Evolutionary conservation across 2,113 vertebrate genomes (phyloP).

Genomic region (Otocyon megalotis): DNA sequence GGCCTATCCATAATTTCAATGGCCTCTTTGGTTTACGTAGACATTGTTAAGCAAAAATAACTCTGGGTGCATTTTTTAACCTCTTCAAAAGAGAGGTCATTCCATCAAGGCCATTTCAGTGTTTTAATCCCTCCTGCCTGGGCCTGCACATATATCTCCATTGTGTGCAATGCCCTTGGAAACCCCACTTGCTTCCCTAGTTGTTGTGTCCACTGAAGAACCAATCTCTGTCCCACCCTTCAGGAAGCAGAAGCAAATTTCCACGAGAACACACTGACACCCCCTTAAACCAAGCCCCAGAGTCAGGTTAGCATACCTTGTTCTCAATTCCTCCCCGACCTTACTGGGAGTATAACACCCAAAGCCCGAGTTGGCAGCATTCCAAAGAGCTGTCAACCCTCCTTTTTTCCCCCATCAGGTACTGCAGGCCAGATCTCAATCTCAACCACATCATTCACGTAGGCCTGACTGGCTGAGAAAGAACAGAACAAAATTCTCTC

Average conservation of each 20-base stretch:
- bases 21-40: neutral
- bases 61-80: neutral
- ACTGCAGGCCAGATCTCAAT: neutral
- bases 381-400: constrained; percentile 28
- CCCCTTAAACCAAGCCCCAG: neutral
- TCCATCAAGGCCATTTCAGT: neutral
- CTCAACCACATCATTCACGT: neutral
- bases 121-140: neutral
- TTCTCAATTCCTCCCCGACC: neutral
- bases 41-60: constrained; percentile 43
- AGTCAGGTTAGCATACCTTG: neutral
- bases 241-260: neutral
- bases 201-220: neutral
- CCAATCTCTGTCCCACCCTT: neutral
- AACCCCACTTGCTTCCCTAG: neutral
- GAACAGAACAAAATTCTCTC: neutral
- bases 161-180: neutral
- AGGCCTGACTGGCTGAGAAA: neutral
- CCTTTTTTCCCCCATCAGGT: neutral
- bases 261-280: neutral
- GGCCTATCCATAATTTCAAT: neutral
- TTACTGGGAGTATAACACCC: neutral
- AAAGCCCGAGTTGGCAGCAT: neutral
- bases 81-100: neutral
- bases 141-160: neutral